phyloP scores from a whole-genome alignment of 2,113 vertebrate genomes.

The Calyptommatus sinebrachiatus region DNA sequence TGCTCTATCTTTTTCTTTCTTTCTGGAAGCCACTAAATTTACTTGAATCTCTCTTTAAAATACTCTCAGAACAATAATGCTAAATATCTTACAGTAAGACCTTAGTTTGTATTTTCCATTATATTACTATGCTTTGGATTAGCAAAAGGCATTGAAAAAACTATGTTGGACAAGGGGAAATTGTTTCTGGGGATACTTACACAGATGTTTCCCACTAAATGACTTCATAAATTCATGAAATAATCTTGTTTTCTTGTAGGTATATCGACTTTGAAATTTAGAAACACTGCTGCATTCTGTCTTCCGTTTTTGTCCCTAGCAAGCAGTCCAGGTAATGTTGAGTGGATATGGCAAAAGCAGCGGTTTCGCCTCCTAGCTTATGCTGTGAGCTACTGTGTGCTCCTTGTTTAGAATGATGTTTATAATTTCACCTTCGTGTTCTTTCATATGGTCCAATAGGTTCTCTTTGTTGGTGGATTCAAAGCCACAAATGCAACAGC shows the following conservation, averaged over 20 bases:
- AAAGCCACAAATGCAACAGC: slow-evolving; percentile 96
- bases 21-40: slow-evolving; percentile 15
- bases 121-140: slow-evolving; percentile 34
- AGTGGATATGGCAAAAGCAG: slow-evolving; percentile 39
- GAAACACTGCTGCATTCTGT: slow-evolving; percentile 40
- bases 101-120: slow-evolving; percentile 40
- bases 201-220: slow-evolving; percentile 24
- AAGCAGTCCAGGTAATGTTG: slow-evolving; percentile 49
- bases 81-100: slow-evolving; percentile 38
- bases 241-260: slow-evolving; percentile 50
- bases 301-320: slow-evolving; percentile 41
- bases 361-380: slow-evolving; percentile 56
- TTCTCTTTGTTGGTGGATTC: slow-evolving; percentile 95
- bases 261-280: slow-evolving; percentile 44
- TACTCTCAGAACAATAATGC: slow-evolving; percentile 30
- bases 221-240: slow-evolving; percentile 16
- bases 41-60: slow-evolving; percentile 7
- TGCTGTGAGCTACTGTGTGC: slow-evolving; percentile 66
- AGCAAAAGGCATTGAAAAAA: slow-evolving; percentile 48
- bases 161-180: slow-evolving; percentile 41
- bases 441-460: slow-evolving; percentile 98
- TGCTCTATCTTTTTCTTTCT: neutral
- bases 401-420: slow-evolving; percentile 96
- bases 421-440: slow-evolving; percentile 96
- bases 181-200: slow-evolving; percentile 38